phyloP scores from a whole-genome alignment of 2,888 invertebrate species.

The Colostygia pectinataria region DNA sequence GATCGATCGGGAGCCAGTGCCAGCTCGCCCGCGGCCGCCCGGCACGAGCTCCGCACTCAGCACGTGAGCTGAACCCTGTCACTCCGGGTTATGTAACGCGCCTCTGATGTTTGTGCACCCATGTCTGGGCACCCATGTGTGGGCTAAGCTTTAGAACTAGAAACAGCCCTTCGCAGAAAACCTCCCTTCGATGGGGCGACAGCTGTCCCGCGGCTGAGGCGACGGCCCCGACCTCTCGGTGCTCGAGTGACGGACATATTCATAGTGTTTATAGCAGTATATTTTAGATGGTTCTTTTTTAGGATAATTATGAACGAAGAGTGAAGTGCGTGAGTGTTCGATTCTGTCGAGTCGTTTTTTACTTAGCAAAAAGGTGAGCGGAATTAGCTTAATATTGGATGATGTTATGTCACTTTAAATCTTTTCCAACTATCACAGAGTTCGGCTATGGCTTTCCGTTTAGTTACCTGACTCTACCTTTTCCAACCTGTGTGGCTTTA shows the following conservation, averaged over 20 bases:
- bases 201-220: conserved; percentile 83
- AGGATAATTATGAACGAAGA: conserved; percentile 36
- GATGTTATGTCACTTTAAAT: too few species aligned
- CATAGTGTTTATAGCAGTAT: conserved; percentile 42
- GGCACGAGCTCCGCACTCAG: conserved; percentile 46
- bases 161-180: conserved; percentile 98
- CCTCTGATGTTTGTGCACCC: conserved; percentile 54
- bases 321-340: conserved; percentile 26
- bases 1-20: conserved; percentile 56
- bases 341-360: conserved; percentile 16
- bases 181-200: conserved; percentile 98
- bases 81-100: conserved; percentile 64
- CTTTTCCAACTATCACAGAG: too few species aligned
- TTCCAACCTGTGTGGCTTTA: too few species aligned
- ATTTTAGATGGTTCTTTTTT: conserved; percentile 50
- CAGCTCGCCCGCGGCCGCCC: conserved; percentile 35
- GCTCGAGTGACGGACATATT: conserved; percentile 31
- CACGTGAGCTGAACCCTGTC: conserved; percentile 53
- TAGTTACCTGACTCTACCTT: neutral
- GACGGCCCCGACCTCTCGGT: conserved; percentile 28
- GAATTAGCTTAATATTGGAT: neutral
- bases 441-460: too few species aligned
- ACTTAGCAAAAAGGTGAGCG: conserved; percentile 38
- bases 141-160: conserved; percentile 97
- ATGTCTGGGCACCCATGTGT: conserved; percentile 87